These are phyloP conservation scores for Pygathrix nemaeus DNA, from an alignment of 2,113 vertebrate species.

Conservation along the genomic window DNA sequence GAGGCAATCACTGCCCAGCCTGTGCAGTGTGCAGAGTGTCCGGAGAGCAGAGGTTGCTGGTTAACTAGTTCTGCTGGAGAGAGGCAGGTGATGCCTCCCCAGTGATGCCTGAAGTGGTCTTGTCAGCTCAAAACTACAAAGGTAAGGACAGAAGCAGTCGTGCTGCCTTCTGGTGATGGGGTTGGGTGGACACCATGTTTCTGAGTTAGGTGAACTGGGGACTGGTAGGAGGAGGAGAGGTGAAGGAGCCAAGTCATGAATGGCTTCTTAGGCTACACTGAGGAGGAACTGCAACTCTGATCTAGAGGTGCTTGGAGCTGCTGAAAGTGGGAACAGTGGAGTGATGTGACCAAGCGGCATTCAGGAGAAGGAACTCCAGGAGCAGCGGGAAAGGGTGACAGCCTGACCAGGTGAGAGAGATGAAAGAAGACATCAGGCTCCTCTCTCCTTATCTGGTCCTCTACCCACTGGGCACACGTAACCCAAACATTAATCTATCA, in stretches of 20 bases:
- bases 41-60: rapidly evolving
- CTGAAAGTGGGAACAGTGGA: background rate
- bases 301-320: too few species aligned
- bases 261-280: rapidly evolving
- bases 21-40: background rate
- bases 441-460: background rate
- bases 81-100: background rate
- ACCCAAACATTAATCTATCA: background rate
- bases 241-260: background rate
- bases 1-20: background rate
- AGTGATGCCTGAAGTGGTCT: background rate
- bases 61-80: background rate
- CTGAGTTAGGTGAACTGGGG: background rate
- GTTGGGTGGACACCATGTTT: background rate
- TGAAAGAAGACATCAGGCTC: background rate
- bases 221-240: background rate
- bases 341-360: background rate
- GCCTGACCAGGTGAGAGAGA: background rate
- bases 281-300: background rate
- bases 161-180: background rate
- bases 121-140: background rate
- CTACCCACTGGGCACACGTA: background rate
- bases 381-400: background rate
- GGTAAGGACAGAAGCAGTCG: background rate
- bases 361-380: background rate